phyloP scores from a whole-genome alignment of 1,140 invertebrate species.

The Phortica variegata region DNA sequence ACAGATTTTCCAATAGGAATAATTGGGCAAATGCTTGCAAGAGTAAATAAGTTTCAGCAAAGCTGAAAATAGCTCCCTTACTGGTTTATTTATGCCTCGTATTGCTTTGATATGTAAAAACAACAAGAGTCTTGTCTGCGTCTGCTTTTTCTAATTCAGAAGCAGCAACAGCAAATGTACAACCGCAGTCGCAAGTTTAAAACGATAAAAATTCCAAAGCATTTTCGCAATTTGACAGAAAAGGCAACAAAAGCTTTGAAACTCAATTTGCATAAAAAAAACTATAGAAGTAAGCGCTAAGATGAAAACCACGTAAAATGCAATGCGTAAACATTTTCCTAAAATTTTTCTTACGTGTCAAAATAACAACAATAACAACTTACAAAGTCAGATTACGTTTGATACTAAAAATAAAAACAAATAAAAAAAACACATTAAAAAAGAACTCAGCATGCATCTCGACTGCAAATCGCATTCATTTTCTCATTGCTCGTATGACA shows the following conservation, averaged over 20 bases:
- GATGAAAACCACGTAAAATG: too few species aligned
- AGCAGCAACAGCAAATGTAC: too few species aligned
- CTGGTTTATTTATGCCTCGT: too few species aligned
- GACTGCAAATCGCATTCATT: constrained; percentile 53
- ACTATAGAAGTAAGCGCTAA: too few species aligned
- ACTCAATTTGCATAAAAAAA: not conserved
- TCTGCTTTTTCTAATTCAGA: too few species aligned
- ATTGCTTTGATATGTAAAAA: too few species aligned
- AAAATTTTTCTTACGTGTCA: constrained; percentile 40
- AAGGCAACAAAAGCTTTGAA: constrained; percentile 3
- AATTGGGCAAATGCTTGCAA: too few species aligned
- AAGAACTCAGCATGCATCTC: constrained; percentile 13
- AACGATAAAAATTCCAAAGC: constrained; percentile 46
- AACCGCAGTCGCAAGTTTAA: too few species aligned
- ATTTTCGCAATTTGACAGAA: constrained; percentile 42
- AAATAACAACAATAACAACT: constrained; percentile 1
- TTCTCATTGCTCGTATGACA: constrained; percentile 1
- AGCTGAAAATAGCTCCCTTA: too few species aligned
- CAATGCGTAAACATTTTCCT: constrained; percentile 26
- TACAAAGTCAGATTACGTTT: constrained; percentile 15
- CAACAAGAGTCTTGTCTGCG: too few species aligned
- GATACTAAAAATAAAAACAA: constrained; percentile 24
- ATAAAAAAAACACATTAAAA: constrained; percentile 30
- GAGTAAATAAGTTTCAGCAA: too few species aligned
- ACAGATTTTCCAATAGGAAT: too few species aligned